These are phyloP conservation scores for Penaeus indicus DNA, from an alignment of 1,140 invertebrate species.

Conservation along the genomic window DNA sequence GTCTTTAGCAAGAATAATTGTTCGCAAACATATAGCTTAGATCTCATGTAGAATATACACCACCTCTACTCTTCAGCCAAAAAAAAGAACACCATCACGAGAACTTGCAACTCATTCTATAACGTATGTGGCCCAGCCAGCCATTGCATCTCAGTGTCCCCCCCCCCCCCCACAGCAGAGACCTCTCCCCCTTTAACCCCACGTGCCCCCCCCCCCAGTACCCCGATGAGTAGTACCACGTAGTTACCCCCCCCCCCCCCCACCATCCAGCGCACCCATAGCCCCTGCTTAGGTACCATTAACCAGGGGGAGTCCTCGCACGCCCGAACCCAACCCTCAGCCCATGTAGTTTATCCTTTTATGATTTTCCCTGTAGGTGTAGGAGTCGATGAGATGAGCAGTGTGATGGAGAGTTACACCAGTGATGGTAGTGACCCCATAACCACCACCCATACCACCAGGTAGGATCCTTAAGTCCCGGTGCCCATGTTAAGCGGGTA, in stretches of 20 bases:
- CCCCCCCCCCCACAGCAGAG: background rate
- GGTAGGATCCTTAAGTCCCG: conserved; percentile 42
- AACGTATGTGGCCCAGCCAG: no score
- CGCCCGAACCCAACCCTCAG: background rate
- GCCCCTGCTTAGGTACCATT: background rate
- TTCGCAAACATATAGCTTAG: no score
- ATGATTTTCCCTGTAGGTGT: conserved; percentile 51
- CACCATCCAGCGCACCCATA: background rate
- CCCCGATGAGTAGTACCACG: no score
- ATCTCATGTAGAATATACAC: no score
- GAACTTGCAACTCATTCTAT: no score
- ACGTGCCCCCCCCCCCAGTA: no score
- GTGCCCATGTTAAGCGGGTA: background rate
- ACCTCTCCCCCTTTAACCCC: no score
- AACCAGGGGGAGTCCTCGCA: no score
- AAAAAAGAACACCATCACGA: no score
- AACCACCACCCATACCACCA: conserved; percentile 56
- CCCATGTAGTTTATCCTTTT: conserved; percentile 44
- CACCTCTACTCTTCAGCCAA: no score
- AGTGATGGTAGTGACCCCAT: conserved; percentile 59
- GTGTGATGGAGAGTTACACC: conserved; percentile 51
- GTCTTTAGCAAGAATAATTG: no score
- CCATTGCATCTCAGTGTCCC: background rate
- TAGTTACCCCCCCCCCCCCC: no score
- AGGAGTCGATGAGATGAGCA: conserved; percentile 55